These are phyloP conservation scores for Noctua janthe DNA, from an alignment of 2,888 invertebrate genomes.

Conservation along the genomic window DNA sequence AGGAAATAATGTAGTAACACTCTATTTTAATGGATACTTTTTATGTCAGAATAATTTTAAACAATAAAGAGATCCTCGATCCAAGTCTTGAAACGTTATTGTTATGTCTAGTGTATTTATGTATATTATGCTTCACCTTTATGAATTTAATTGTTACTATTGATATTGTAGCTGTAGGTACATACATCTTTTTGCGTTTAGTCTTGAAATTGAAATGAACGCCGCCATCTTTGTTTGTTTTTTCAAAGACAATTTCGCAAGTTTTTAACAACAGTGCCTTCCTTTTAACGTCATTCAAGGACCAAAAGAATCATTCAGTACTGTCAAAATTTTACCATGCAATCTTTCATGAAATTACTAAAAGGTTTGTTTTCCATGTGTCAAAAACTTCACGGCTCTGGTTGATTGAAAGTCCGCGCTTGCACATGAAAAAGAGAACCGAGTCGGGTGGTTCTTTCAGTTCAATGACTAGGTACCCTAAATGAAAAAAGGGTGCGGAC, in stretches of 20 bases:
- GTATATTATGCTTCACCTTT: neutral
- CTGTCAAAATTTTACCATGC: neutral
- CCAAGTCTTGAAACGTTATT: slow-evolving; percentile 1
- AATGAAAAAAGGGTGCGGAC: slow-evolving; percentile 39
- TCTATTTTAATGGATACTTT: slow-evolving; percentile 29
- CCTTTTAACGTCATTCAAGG: neutral
- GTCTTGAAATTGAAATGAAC: neutral
- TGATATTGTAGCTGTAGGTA: neutral
- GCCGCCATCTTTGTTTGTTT: neutral
- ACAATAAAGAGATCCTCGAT: slow-evolving; percentile 3
- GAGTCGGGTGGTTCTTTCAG: slow-evolving; percentile 54
- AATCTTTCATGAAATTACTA: slow-evolving; percentile 4
- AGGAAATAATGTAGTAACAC: neutral
- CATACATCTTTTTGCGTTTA: neutral
- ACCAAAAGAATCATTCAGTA: neutral
- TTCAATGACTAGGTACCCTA: slow-evolving; percentile 59
- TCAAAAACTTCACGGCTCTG: slow-evolving; percentile 35
- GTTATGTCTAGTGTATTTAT: slow-evolving; percentile 2
- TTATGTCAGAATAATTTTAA: slow-evolving; percentile 20
- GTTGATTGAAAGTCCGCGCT: slow-evolving; percentile 31
- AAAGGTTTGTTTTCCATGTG: slow-evolving; percentile 1
- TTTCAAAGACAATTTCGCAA: neutral
- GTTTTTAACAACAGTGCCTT: neutral
- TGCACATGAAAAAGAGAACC: slow-evolving; percentile 45
- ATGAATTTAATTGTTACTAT: neutral